Base-by-base conservation (phyloP, 2,113 vertebrate species). In the Eupsittula cactorum region DNA sequence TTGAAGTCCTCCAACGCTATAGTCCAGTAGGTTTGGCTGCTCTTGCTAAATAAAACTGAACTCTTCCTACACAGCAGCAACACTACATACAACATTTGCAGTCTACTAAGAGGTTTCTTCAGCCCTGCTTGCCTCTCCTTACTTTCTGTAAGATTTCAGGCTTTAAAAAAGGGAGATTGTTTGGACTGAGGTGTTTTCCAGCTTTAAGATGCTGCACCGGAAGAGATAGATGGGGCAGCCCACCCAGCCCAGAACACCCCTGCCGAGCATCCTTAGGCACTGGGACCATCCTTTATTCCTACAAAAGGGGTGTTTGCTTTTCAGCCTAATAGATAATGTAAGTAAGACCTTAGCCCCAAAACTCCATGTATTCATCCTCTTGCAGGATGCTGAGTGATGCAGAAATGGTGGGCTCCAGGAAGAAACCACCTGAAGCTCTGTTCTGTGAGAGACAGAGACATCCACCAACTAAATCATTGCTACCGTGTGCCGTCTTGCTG, bases 401-500 rank as follows among this genome's bases (percentile, higher is more conserved):
- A 57, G 37, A 23, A 42, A 62, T 5, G n/a, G 23, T 11, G 57
- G 75, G 39, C 33, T 75, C 70, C 76, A 15, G 47, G 39, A n/a
- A 81, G 20, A 53, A 21, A 13, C n/a, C 46, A 49, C 53, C 10
- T 41, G n/a, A 55, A 81, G 69, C 29, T 81, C 39, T 16, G 13
- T 12, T 64, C 64, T 84, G 12, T 7, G 5, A 5, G 13, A 60
- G n/a, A 49, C 20, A 57, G 24, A 47, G 35, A 44, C 7, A 19
- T 10, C 37, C 17, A 44, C 41, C 31, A 17, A 27, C 17, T 19
- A 24, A 70, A 19, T 9, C 13, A 3, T 27, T 2, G 5, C 41
- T 64, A 65, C 23, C 2, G 1, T 29, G 49, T 1, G 1, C 27
- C 7, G 12, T 9, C n/a, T 27, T 13, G 42, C 41, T 17, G 25